Evolutionary conservation across 2,113 vertebrate species (phyloP), one percentile per base, ranked within the genome.

Genomic region (Hoplias malabaricus): DNA sequence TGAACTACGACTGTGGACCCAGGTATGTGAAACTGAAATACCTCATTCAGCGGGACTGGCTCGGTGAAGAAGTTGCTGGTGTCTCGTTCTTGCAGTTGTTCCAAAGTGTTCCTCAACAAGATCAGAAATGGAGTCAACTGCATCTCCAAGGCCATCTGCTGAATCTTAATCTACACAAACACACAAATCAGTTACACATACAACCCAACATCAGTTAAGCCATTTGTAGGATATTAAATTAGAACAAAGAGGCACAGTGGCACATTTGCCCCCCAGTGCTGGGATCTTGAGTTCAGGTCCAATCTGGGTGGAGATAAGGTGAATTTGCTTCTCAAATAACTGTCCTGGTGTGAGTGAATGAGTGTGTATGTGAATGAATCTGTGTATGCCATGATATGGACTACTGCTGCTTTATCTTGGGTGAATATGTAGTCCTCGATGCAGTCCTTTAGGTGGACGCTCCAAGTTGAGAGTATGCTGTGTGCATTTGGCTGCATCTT

Each of bases 11-110:
- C n/a, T n/a, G n/a, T n/a, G n/a, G n/a, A n/a, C n/a, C n/a, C n/a
- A n/a, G n/a, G n/a, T n/a, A n/a, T 3, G n/a, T 53, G 5, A 5
- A 48, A 19, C 7, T 27, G 36, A 25, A 14, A 3, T 95, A 99
- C 98, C 96, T 99, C 98, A 86, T 94, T 96, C 86, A 99, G 93
- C 80, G 96, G 95, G 73, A 99, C 96, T 53, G 97, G 97, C 91
- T 98, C 95, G 62, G 96, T 94, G 90, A 99, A 99, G 88, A 99
- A 98, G 89, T 98, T 98, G 91, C 94, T 97, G 0, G 95, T 96
- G 92, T 99, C 98, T 90, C 97, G 94, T 82, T 99, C 98, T 89
- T 98, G 97, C 84, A 99, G 92, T 87, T 98, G 96, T 77, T 98
- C 97, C 69, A 99, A 87, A 0, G 98, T 98, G 85, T 93, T 97